Conservation (phyloP, 2,113 vertebrate genomes). For the Heterotilapia buettikoferi region DNA sequence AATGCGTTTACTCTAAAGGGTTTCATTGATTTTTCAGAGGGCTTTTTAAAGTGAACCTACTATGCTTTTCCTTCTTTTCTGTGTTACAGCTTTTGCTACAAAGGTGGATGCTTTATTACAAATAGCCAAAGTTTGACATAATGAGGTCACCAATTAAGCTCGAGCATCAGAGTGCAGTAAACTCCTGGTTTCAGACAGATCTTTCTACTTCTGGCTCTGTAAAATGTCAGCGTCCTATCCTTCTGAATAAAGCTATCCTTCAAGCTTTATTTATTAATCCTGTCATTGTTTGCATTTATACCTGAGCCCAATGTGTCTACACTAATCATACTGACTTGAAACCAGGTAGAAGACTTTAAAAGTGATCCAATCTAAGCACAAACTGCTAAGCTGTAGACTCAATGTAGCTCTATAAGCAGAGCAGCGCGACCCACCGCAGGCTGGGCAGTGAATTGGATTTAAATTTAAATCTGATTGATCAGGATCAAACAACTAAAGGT, state of each 20-base stretch:
- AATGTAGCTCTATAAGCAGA: neutral
- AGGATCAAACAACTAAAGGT: neutral
- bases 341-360: neutral
- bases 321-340: neutral
- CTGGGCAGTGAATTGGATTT: neutral
- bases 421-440: neutral
- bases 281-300: neutral
- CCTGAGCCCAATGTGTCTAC: neutral
- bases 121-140: neutral
- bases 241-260: neutral
- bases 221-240: neutral
- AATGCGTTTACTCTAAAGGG: neutral
- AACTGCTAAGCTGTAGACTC: neutral
- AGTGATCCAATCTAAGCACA: neutral
- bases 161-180: neutral
- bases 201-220: neutral
- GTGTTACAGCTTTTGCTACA: neutral
- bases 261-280: neutral
- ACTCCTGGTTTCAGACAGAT: neutral
- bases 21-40: neutral
- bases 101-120: neutral
- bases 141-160: neutral
- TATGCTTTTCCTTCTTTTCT: neutral
- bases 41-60: neutral
- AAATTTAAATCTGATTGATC: neutral